These are phyloP conservation scores for Characodon lateralis DNA, from an alignment of 2,797 vertebrate genomes.

Conservation along the genomic window DNA sequence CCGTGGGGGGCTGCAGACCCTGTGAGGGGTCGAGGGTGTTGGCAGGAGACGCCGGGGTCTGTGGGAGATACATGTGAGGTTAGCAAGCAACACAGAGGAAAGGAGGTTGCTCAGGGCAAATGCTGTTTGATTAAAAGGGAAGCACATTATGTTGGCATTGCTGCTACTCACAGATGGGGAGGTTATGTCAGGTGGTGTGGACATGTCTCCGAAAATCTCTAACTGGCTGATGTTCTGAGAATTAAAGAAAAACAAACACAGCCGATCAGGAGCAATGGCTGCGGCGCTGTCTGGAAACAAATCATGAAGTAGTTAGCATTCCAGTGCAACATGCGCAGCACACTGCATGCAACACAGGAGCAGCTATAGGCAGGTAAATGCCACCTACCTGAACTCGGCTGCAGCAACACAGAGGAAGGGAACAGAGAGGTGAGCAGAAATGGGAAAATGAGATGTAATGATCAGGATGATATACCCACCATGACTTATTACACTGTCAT, in stretches of 20 bases:
- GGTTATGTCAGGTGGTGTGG: constrained; percentile 97
- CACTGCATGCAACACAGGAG: constrained; percentile 61
- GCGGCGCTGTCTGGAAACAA: background rate
- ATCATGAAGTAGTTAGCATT: constrained; percentile 13
- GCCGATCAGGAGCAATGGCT: constrained; percentile 13
- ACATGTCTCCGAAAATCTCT: constrained; percentile 99
- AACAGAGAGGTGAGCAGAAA: constrained; percentile 57
- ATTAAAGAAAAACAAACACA: constrained; percentile 54
- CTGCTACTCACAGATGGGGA: constrained; percentile 93
- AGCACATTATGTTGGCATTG: background rate
- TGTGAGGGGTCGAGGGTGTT: constrained; percentile 93
- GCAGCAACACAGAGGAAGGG: constrained; percentile 41
- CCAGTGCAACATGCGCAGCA: constrained; percentile 66
- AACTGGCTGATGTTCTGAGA: constrained; percentile 98
- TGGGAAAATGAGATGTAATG: constrained; percentile 75
- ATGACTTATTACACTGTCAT: constrained; percentile 42
- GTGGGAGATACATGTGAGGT: constrained; percentile 29
- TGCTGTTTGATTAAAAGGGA: background rate
- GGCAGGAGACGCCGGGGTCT: constrained; percentile 98
- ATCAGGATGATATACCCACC: constrained; percentile 71
- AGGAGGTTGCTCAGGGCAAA: constrained; percentile 2
- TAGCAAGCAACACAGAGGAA: background rate
- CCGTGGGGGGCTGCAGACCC: constrained; percentile 91
- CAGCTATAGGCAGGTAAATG: constrained; percentile 2
- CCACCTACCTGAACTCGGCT: constrained; percentile 67